These are phyloP conservation scores for Dione vanillae DNA, from an alignment of 2,888 invertebrate species.

Conservation along the genomic window DNA sequence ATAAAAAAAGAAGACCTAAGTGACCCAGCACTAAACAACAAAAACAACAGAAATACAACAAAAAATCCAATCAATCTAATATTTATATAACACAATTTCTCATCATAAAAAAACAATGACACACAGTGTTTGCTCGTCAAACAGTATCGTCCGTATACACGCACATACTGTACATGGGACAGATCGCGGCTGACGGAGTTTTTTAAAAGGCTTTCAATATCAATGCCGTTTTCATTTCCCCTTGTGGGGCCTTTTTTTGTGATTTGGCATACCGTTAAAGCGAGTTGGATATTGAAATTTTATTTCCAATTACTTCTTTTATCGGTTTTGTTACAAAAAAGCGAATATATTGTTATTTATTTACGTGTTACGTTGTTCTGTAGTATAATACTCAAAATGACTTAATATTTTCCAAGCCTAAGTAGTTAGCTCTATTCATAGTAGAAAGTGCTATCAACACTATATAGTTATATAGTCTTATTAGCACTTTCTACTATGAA, in stretches of 20 bases:
- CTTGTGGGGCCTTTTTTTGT: slow-evolving; percentile 54
- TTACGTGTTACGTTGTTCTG: too few relatives aligned
- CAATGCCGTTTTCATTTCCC: slow-evolving; percentile 69
- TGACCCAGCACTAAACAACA: too few relatives aligned
- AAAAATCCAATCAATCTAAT: slow-evolving; percentile 11
- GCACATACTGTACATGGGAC: slow-evolving; percentile 42
- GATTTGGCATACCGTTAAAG: slow-evolving; percentile 55
- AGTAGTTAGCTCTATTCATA: too few relatives aligned
- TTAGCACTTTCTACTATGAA: too few relatives aligned
- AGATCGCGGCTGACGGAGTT: slow-evolving; percentile 49
- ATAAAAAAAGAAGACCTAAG: too few relatives aligned
- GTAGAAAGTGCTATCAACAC: too few relatives aligned
- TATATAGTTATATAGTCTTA: too few relatives aligned
- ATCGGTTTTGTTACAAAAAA: too few relatives aligned
- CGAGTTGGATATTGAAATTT: background rate
- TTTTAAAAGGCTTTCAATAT: slow-evolving; percentile 62
- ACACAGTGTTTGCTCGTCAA: slow-evolving; percentile 47
- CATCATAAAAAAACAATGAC: slow-evolving; percentile 35
- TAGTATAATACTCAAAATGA: too few relatives aligned
- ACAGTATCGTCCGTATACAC: slow-evolving; percentile 55
- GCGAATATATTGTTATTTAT: too few relatives aligned
- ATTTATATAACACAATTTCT: slow-evolving; percentile 15
- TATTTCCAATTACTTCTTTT: background rate
- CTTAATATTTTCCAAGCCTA: too few relatives aligned
- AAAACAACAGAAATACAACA: background rate